Percentiles rank a stretch among this genome's conserved stretches.
phyloP scores from a whole-genome alignment of 2,888 invertebrate genomes.

The Zhuqinia jingwanae region DNA sequence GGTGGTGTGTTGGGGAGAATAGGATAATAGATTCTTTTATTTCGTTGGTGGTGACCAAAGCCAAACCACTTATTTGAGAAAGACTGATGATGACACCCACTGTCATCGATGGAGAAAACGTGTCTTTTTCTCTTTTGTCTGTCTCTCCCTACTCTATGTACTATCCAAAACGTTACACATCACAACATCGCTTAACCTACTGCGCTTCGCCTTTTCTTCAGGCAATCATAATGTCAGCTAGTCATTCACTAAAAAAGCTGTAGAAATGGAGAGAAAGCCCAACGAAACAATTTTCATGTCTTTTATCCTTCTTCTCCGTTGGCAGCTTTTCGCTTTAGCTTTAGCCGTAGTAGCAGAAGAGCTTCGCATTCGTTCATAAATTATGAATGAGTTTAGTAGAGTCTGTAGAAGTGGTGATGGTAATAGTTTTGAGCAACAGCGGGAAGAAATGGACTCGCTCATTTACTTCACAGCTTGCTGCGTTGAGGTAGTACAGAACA shows the following conservation, averaged over 20 bases:
- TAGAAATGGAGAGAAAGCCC: background rate
- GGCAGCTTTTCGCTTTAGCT: background rate
- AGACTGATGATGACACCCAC: background rate
- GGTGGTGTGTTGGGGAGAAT: too few species aligned
- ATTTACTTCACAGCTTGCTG: conserved; percentile 11
- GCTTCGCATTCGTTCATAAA: background rate
- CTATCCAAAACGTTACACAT: background rate
- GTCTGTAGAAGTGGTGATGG: background rate
- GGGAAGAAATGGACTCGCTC: background rate
- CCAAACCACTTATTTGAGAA: background rate
- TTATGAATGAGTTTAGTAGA: background rate
- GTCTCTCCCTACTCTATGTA: background rate
- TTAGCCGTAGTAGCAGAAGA: background rate
- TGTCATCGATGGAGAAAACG: background rate
- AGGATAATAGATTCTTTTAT: background rate
- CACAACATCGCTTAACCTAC: background rate
- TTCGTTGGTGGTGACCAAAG: background rate
- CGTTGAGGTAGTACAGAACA: background rate
- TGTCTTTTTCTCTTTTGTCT: background rate
- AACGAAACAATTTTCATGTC: background rate
- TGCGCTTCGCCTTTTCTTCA: background rate
- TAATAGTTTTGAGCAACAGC: conserved; percentile 4
- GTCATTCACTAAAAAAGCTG: background rate
- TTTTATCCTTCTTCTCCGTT: background rate
- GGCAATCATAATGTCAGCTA: background rate